phyloP scores from a whole-genome alignment of 1,140 invertebrate genomes.

The Brachionus paranguensis region DNA sequence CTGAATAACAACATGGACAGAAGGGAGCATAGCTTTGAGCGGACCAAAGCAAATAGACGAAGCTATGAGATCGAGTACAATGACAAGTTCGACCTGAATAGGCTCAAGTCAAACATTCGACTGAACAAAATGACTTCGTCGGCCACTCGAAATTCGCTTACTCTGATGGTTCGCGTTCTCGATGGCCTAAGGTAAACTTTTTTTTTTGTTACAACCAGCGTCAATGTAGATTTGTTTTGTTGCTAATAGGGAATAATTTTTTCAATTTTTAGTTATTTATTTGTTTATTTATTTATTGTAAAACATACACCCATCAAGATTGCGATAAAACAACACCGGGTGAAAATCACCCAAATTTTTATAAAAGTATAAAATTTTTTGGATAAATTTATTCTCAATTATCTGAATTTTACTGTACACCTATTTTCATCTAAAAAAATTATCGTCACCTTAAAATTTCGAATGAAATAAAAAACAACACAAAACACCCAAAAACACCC shows the following conservation, averaged over 20 bases:
- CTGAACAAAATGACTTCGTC: constrained; percentile 61
- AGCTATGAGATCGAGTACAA: constrained; percentile 17
- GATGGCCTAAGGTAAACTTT: constrained; percentile 77
- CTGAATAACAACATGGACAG: constrained; percentile 65
- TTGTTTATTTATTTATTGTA: not conserved
- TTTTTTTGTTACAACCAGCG: not conserved
- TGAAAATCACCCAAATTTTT: not conserved
- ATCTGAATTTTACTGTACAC: not conserved
- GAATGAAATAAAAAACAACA: not conserved
- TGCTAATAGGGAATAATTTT: too few relatives aligned
- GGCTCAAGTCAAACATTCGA: not conserved
- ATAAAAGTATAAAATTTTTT: not conserved
- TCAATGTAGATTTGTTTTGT: constrained; percentile 28
- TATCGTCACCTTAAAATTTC: not conserved
- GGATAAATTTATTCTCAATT: not conserved
- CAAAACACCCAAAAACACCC: not conserved
- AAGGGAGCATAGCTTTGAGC: constrained; percentile 77
- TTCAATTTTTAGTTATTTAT: too few relatives aligned
- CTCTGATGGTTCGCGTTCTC: constrained; percentile 80
- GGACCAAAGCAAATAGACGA: constrained; percentile 79
- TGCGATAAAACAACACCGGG: not conserved
- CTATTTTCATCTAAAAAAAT: not conserved
- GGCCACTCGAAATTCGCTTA: constrained; percentile 76
- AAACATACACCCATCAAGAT: not conserved
- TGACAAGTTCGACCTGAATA: constrained; percentile 14